phyloP scores from a whole-genome alignment of 2,797 vertebrate species.

The Apodemus agrarius region DNA sequence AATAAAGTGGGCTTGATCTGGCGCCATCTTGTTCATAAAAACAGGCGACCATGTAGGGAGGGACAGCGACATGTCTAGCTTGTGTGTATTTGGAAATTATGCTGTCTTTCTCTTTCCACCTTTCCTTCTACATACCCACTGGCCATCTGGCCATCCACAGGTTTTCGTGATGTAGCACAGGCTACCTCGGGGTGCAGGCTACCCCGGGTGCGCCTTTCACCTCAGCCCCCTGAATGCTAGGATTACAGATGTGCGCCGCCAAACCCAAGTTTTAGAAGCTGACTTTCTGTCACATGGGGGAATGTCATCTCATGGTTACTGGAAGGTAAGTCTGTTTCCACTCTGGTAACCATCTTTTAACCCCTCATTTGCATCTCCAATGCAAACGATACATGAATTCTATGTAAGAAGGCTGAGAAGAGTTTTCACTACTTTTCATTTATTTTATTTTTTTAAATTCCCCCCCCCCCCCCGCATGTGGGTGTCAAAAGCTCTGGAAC shows the following conservation, averaged over 20 bases:
- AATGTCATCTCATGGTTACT: background rate
- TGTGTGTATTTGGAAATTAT: background rate
- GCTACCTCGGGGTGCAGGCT: background rate
- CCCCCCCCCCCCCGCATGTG: too few species aligned
- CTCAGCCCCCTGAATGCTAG: background rate
- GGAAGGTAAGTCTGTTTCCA: background rate
- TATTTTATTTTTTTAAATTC: too few species aligned
- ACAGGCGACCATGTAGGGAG: background rate
- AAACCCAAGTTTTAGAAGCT: background rate
- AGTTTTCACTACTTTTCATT: background rate
- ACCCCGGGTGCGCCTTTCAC: too few species aligned
- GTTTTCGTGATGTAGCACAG: background rate
- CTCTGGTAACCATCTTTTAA: background rate
- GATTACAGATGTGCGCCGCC: background rate
- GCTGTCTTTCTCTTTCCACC: background rate
- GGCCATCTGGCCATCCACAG: background rate
- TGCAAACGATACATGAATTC: background rate
- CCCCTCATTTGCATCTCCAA: background rate
- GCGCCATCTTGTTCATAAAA: background rate
- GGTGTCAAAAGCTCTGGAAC: too few species aligned
- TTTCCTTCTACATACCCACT: background rate
- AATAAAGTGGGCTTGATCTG: background rate
- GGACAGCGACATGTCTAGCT: background rate
- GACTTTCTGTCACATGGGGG: background rate
- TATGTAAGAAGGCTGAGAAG: background rate